Conservation (phyloP, 2,797 vertebrate genomes). For the Lacerta viridis region DNA sequence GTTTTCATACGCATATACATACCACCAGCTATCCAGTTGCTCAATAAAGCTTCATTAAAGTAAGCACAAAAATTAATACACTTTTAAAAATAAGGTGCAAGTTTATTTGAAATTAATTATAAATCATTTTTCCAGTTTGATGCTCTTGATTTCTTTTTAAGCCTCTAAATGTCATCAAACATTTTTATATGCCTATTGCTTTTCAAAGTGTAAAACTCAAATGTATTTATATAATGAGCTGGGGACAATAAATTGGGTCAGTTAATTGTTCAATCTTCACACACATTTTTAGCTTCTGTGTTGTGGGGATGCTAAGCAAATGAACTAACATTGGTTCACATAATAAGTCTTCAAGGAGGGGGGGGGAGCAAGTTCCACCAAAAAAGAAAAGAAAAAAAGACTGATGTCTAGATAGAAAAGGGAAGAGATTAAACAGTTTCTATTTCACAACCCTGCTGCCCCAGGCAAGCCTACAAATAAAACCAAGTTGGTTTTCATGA, state of each 20-base stretch:
- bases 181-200: not conserved
- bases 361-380: accelerated
- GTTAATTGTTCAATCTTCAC: not conserved
- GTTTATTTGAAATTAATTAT: too few relatives aligned
- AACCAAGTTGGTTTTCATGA: slow-evolving; percentile 39
- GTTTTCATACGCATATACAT: too few relatives aligned
- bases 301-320: slow-evolving; percentile 9
- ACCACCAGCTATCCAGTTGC: too few relatives aligned
- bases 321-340: not conserved
- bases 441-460: slow-evolving; percentile 49
- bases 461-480: slow-evolving; percentile 51
- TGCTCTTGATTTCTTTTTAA: not conserved
- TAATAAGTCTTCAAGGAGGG: not conserved
- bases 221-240: not conserved
- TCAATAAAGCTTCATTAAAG: too few relatives aligned
- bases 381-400: slow-evolving; percentile 29
- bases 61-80: too few relatives aligned
- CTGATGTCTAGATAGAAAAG: not conserved
- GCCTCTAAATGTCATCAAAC: not conserved
- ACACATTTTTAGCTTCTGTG: not conserved
- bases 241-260: too few relatives aligned
- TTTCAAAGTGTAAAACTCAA: not conserved
- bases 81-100: too few relatives aligned
- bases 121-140: not conserved
- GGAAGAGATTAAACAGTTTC: slow-evolving; percentile 55